phyloP scores from a whole-genome alignment of 2,888 invertebrate species.

The Eudasyphora cyanicolor region DNA sequence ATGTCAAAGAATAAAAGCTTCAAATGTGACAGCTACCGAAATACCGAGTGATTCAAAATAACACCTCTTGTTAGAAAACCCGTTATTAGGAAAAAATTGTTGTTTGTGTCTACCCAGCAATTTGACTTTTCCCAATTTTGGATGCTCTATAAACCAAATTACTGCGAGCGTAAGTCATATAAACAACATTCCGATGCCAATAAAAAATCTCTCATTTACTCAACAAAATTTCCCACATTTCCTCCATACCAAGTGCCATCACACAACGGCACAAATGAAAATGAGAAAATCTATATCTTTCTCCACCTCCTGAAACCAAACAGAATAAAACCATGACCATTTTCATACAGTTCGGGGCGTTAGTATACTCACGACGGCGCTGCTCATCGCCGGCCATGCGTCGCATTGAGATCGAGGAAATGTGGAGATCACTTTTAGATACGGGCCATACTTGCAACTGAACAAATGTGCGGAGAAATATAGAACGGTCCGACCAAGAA shows the following conservation, averaged over 20 bases:
- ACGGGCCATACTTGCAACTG: slow-evolving; percentile 58
- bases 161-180: slow-evolving; percentile 31
- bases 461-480: slow-evolving; percentile 60
- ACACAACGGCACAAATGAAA: not conserved
- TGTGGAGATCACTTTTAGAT: slow-evolving; percentile 56
- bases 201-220: slow-evolving; percentile 13
- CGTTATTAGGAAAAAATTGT: no score
- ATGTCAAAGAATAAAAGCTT: no score
- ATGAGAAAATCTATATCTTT: slow-evolving; percentile 2
- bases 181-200: slow-evolving; percentile 33
- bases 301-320: slow-evolving; percentile 26
- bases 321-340: slow-evolving; percentile 36
- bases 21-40: no score
- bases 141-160: not conserved
- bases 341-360: slow-evolving; percentile 36
- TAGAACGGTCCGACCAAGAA: slow-evolving; percentile 48
- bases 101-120: slow-evolving; percentile 4
- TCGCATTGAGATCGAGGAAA: slow-evolving; percentile 43
- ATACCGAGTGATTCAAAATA: no score
- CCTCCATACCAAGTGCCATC: not conserved
- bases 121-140: not conserved
- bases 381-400: not conserved
- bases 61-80: no score
- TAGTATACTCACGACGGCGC: slow-evolving; percentile 32
- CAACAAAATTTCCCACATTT: slow-evolving; percentile 46